Conservation (phyloP, 2,113 vertebrate genomes). For the Antidorcas marsupialis region DNA sequence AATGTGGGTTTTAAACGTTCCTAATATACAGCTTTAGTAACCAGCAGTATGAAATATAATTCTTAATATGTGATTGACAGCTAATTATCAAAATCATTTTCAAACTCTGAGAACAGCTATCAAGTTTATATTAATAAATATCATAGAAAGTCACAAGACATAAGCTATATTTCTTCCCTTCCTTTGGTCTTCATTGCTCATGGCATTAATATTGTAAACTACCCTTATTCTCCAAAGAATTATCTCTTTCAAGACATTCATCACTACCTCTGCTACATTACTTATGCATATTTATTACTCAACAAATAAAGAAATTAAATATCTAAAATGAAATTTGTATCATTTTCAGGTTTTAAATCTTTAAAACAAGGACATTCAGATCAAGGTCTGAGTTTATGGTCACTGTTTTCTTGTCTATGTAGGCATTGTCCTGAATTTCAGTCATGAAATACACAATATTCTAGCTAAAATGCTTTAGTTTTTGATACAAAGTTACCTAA, state of each 20-base stretch:
- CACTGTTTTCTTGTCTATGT: neutral
- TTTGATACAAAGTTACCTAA: neutral
- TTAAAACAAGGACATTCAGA: slow-evolving; percentile 53
- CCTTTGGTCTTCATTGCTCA: neutral
- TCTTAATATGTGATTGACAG: slow-evolving; percentile 1
- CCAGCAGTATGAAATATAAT: neutral
- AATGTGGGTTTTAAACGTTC: neutral
- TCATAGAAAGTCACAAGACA: neutral
- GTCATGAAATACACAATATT: neutral
- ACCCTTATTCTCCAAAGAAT: neutral
- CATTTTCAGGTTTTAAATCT: slow-evolving; percentile 51
- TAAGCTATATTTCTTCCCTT: neutral
- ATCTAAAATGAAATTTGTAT: slow-evolving; percentile 35
- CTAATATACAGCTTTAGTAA: neutral
- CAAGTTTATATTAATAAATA: slow-evolving; percentile 27
- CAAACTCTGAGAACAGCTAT: neutral
- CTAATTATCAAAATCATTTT: slow-evolving; percentile 23
- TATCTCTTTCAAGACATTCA: slow-evolving; percentile 59
- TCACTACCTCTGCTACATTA: slow-evolving; percentile 39
- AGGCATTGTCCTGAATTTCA: slow-evolving; percentile 31
- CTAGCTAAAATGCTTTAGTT: neutral
- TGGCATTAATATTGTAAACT: slow-evolving; percentile 63
- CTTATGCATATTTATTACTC: slow-evolving; percentile 65
- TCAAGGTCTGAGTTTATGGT: neutral
- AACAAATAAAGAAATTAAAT: slow-evolving; percentile 57